These are phyloP conservation scores for Hydrophis major DNA, from an alignment of 2,797 vertebrate genomes.

Conservation along the genomic window DNA sequence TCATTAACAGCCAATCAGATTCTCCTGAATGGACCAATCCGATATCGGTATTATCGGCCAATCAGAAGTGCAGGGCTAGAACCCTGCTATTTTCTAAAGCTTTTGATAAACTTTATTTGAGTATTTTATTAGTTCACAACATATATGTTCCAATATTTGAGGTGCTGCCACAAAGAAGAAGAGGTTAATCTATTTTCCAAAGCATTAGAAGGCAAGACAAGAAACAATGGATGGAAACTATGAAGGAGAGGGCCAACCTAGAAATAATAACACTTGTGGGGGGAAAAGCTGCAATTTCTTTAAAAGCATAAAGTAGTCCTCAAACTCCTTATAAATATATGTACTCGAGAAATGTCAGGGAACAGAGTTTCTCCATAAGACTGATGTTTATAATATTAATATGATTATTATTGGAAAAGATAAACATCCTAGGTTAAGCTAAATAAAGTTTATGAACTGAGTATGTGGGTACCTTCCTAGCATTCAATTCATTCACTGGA, in stretches of 20 bases:
- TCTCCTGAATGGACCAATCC: too few relatives aligned
- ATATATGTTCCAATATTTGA: background rate
- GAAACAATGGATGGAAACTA: background rate
- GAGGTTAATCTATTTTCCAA: background rate
- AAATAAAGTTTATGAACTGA: background rate
- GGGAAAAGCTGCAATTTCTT: background rate
- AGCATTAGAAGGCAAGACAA: background rate
- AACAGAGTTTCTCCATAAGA: background rate
- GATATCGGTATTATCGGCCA: too few relatives aligned
- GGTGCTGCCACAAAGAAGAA: background rate
- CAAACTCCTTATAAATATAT: background rate
- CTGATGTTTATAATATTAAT: background rate
- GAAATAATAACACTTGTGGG: background rate
- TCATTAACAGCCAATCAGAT: too few relatives aligned
- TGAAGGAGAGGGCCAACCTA: background rate
- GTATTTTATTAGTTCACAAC: too few relatives aligned
- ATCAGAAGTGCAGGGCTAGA: too few relatives aligned
- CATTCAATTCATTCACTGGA: background rate
- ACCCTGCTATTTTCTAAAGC: too few relatives aligned
- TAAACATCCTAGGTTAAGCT: background rate
- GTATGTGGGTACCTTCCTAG: background rate
- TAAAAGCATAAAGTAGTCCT: background rate
- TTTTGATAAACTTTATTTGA: too few relatives aligned
- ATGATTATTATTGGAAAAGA: background rate
- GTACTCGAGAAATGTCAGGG: background rate